Conservation (phyloP, 2,113 vertebrate species). For the Uria lomvia region DNA sequence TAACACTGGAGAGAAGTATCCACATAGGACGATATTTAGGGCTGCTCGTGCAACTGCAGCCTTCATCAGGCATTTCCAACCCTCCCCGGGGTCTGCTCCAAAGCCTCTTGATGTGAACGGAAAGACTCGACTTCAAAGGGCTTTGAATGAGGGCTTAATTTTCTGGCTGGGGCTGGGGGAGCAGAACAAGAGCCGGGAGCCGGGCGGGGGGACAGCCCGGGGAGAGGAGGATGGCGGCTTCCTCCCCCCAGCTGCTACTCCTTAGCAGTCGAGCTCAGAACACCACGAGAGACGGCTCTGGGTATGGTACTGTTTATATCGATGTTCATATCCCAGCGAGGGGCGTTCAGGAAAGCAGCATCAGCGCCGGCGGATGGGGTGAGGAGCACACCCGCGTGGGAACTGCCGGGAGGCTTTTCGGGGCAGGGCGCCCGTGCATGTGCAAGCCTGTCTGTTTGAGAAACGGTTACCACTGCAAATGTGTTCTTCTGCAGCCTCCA, state of each 20-base stretch:
- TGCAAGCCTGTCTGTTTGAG: background rate
- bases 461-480: background rate
- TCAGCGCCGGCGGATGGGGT: accelerated
- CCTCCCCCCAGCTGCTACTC: background rate
- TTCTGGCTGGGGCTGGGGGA: background rate
- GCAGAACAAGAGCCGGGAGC: background rate
- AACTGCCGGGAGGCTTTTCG: background rate
- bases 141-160: background rate
- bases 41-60: background rate
- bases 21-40: background rate
- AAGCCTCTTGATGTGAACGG: background rate
- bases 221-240: background rate
- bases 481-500: background rate
- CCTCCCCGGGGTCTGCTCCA: background rate
- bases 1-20: background rate
- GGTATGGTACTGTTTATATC: background rate
- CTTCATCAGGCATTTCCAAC: background rate
- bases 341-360: background rate
- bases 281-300: background rate
- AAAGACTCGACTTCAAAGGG: background rate
- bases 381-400: background rate
- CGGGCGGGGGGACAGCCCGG: accelerated
- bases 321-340: background rate
- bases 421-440: accelerated
- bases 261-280: background rate